Evolutionary conservation across 2,113 vertebrate species (phyloP), one percentile per base, ranked within the genome.

Genomic region (Pseudopodoces humilis): DNA sequence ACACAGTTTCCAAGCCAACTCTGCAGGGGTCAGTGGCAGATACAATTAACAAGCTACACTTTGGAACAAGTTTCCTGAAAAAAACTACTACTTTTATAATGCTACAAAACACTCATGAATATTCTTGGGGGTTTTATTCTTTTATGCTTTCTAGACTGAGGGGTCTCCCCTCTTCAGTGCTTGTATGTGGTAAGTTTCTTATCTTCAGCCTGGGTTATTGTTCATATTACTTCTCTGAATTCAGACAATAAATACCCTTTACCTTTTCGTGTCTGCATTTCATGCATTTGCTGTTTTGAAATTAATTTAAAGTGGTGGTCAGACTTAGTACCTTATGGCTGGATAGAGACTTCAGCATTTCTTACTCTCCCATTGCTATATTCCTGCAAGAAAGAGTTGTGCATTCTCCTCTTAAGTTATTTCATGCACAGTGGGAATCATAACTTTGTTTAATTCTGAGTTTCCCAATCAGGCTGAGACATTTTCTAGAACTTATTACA

Each of bases 71-170:
- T n/a, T 67, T 63, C 15, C 43, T 63, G 25, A 24, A 67, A 81
- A 83, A 77, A 77, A 4, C 1, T 12, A 7, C 15, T 31, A 15
- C 15, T 59, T 93, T 59, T 67, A 33, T 23, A 72, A 53, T 46
- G 39, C 18, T 81, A 72, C 12, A 13, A 62, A 59, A 44, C 3
- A 64, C 5, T 83, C 23, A 28, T 37, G 5, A 70, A 65, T 69
- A 62, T 15, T 86, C 10, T 47, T 16, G 27, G 7, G 7, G 14
- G 1, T 5, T n/a, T 83, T 27, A 35, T 17, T 3, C 0, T 2
- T 77, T 81, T 58, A 37, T 62, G 22, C 20, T 91, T 65, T 52
- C n/a, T 44, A 67, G 27, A 22, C 31, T 15, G 41, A n/a, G 7
- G 4, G 2, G 1, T 69, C 21, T 69, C n/a, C 12, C 16, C 10